Evolutionary conservation across 2,113 vertebrate genomes (phyloP).

Genomic region (Anolis sagrei): DNA sequence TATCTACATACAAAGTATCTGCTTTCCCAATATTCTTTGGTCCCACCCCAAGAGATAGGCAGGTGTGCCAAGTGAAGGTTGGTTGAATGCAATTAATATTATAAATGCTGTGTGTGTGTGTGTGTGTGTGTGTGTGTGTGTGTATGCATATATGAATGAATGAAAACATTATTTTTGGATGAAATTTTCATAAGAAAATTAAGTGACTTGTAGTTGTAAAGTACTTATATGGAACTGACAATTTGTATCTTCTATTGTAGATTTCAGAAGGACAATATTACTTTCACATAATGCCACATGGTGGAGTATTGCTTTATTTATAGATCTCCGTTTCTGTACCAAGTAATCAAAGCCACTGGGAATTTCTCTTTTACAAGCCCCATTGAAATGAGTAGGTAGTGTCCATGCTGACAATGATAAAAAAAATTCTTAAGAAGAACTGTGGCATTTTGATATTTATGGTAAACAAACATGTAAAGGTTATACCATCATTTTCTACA

Average conservation of each 20-base stretch:
- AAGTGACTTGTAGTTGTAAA: neutral
- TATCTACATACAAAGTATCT: too few relatives aligned
- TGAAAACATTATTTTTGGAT: conserved; percentile 2
- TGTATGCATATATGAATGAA: too few relatives aligned
- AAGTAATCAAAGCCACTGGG: neutral
- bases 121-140: too few relatives aligned
- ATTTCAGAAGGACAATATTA: conserved; percentile 1
- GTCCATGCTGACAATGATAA: too few relatives aligned
- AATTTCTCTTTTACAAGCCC: neutral
- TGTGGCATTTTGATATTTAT: neutral
- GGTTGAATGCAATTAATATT: neutral
- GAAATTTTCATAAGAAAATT: neutral
- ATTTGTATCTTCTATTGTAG: neutral
- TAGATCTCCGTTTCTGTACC: neutral
- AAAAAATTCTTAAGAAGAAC: neutral
- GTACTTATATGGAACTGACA: neutral
- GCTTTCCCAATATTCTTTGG: neutral
- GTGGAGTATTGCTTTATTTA: conserved; percentile 78
- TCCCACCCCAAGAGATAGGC: neutral
- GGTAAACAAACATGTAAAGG: neutral
- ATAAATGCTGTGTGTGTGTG: too few relatives aligned
- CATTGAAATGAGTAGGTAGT: neutral
- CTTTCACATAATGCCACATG: conserved; percentile 72
- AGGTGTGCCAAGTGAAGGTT: neutral
- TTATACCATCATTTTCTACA: neutral